Evolutionary conservation across 64 coral and sea anemone genomes (phyloP).

Genomic region (Actinia tenebrosa): DNA sequence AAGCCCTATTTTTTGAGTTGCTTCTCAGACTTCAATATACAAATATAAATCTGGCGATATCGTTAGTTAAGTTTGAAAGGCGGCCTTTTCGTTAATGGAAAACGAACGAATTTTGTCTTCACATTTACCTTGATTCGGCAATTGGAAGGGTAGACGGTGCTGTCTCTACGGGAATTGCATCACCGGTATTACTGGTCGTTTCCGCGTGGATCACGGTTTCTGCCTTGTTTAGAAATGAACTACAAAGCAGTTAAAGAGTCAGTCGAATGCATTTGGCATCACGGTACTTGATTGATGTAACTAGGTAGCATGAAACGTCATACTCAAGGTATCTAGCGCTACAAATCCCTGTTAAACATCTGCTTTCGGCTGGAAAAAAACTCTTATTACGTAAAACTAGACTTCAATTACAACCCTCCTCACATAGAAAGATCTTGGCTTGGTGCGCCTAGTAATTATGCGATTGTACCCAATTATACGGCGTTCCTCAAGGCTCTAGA

Average conservation of each 20-base stretch:
- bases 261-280: neutral
- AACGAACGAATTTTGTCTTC: neutral
- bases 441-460: neutral
- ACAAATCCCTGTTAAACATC: conserved; percentile 8
- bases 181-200: neutral
- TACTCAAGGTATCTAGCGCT: neutral
- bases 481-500: conserved; percentile 3
- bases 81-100: neutral
- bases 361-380: neutral
- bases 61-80: neutral
- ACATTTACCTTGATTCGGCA: conserved; percentile 9
- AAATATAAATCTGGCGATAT: conserved; percentile 2
- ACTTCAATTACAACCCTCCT: neutral
- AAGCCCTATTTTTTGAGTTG: neutral
- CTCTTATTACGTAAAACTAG: conserved; percentile 8
- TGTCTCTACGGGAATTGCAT: neutral
- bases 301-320: neutral
- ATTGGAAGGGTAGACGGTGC: neutral
- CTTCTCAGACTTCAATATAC: neutral
- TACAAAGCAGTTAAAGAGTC: neutral
- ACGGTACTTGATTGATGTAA: neutral
- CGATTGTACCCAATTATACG: neutral
- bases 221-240: neutral
- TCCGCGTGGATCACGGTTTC: neutral
- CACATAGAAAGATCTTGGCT: neutral